A percentile compares a stretch with the other conserved stretches of the same genome.
These are phyloP conservation scores for Mungos mungo DNA, from an alignment of 2,113 vertebrate species.

Conservation along the genomic window DNA sequence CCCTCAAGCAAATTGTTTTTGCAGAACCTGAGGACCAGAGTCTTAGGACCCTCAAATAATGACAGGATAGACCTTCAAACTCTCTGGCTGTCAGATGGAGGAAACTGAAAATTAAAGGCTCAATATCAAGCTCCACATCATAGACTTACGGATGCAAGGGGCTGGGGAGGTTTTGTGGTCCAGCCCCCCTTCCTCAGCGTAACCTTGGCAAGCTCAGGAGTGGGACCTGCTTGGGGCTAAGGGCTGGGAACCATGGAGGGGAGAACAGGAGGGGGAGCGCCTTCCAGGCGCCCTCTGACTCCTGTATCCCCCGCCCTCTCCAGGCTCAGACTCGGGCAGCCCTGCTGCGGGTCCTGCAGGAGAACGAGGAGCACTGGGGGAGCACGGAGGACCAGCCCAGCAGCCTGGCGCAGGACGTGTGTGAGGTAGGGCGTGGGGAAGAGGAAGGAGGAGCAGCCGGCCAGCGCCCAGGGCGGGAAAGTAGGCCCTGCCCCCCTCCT, in stretches of 20 bases:
- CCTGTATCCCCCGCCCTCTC: rapidly evolving
- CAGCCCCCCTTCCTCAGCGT: background rate
- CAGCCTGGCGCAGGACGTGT: constrained; percentile 74
- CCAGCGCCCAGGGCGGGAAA: rapidly evolving
- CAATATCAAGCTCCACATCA: background rate
- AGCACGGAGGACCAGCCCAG: background rate
- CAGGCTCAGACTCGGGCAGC: constrained; percentile 73
- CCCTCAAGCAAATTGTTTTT: background rate
- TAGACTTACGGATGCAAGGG: background rate
- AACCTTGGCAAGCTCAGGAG: no score
- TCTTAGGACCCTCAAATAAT: background rate
- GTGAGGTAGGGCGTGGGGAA: constrained; percentile 45
- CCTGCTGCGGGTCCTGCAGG: constrained; percentile 68
- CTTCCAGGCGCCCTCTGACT: background rate
- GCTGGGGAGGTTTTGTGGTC: background rate
- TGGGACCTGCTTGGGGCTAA: background rate
- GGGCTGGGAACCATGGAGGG: background rate
- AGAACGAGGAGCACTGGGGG: constrained; percentile 65
- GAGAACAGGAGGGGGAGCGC: background rate
- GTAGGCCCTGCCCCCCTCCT: background rate
- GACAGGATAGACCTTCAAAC: background rate
- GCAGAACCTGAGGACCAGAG: background rate
- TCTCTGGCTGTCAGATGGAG: background rate
- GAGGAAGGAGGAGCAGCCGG: background rate
- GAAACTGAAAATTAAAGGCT: background rate